Evolutionary conservation across 1,140 invertebrate species (phyloP), one percentile per base, ranked within the genome.

Genomic region (Nymphalis io): DNA sequence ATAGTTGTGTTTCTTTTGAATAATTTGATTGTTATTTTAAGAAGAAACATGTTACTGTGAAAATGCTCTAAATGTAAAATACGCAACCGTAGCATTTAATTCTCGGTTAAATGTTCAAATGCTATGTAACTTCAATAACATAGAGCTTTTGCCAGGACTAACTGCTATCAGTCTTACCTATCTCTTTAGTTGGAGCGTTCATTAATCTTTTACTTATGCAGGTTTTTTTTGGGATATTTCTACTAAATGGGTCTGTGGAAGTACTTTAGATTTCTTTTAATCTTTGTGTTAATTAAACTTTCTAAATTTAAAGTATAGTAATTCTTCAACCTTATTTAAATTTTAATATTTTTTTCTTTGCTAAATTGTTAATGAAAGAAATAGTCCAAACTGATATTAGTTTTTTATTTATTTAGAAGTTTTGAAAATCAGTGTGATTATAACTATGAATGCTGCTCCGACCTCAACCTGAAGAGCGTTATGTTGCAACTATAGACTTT

Each of bases 121-220:
- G 2, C 16, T 18, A 16, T 16, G n/a, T 46, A 1, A 16, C 44
- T 18, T 46, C 44, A 46, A 46, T 46, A 46, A 46, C 5, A 46
- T 16, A 46, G n/a, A 46, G 44, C 16, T n/a, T 15, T 8, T 46
- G 44, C 44, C 44, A 46, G n/a, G 10, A 42, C 40, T 42, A 46
- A 46, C 44, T 16, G 44, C 44, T 46, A 46, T 46, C 44, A 18
- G 44, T 46, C 15, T 46, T 46, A 16, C 44, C 15, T 46, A 46
- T 46, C 44, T 46, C 44, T 46, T 33, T 16, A 46, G n/a, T n/a
- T n/a, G 44, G 44, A 46, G 15, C 44, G 15, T 46, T 46, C 44
- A 46, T 46, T 46, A 46, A 46, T 46, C 15, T 46, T 46, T 46
- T 16, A 46, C 44, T 46, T 46, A 46, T 46, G 44, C 44, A 46